Evolutionary conservation across 2,113 vertebrate genomes (phyloP), one percentile per base, ranked within the genome.

Genomic region (Phycodurus eques): DNA sequence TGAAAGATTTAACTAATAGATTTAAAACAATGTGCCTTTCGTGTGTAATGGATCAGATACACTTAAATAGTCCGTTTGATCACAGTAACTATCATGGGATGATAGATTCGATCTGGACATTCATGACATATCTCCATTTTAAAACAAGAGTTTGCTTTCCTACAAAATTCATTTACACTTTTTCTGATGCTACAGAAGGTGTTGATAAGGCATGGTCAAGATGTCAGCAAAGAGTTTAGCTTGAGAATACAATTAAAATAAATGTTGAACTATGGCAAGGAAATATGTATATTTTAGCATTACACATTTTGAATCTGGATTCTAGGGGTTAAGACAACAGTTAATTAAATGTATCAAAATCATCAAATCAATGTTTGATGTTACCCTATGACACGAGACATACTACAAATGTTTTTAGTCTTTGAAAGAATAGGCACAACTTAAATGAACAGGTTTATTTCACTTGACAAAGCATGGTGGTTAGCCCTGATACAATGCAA

Each of bases 391-490:
- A 4, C 31, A 72, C 22, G 2, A 27, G 27, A 27, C 3, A 39
- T 54, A n/a, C 20, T 15, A 61, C 74, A 63, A 61, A 72, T 43
- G 67, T 63, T 42, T 51, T 8, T 47, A 68, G 7, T 8, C 54
- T 56, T 53, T 68, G 72, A 75, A 83, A 86, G 56, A 75, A 78
- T 10, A 49, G 43, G 20, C 72, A 84, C 53, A 77, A 77, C 70
- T 44, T 12, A 80, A 49, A 84, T 51, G 62, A 80, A 85, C 71
- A 67, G 64, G 13, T 84, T 87, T 89, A 86, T 83, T 88, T 73
- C 39, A 67, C 20, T 77, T 80, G 33, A 76, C 2, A 61, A 77
- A 68, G 43, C 17, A 59, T 62, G 73, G 60, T 49, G n/a, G 14
- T 82, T 53, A 64, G 47, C 35, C 71, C 69, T 64, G 59, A 44